Conservation (phyloP, 2,888 invertebrate species). For the Smittia aterrima region DNA sequence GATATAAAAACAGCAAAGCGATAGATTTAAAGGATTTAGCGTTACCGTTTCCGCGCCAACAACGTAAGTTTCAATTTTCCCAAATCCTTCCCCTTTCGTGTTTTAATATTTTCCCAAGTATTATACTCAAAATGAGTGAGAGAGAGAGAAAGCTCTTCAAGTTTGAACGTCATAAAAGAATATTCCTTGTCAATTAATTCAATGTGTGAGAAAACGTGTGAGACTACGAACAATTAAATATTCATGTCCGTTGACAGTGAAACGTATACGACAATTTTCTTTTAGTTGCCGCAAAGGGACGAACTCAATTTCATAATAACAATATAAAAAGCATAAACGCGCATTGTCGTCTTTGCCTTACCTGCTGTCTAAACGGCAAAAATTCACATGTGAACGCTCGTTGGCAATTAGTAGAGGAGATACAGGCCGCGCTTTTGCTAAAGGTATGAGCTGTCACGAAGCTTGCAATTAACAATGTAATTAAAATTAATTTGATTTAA, state of each 20-base stretch:
- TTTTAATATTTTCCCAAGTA: not conserved
- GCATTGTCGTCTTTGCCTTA: slow-evolving; percentile 14
- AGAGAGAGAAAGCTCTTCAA: not conserved
- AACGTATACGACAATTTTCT: not conserved
- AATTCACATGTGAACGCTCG: slow-evolving; percentile 19
- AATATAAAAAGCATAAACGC: not conserved
- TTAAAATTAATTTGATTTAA: slow-evolving; percentile 41
- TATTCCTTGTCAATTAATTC: slow-evolving; percentile 23
- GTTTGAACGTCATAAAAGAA: slow-evolving; percentile 6
- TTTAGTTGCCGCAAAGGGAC: not conserved
- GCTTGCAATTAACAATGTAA: slow-evolving; percentile 40
- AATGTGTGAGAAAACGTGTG: not conserved
- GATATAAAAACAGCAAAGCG: not conserved
- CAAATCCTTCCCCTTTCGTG: too few relatives aligned
- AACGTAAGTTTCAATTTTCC: too few relatives aligned
- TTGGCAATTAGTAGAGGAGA: slow-evolving; percentile 14
- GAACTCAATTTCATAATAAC: not conserved
- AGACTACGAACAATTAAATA: slow-evolving; percentile 2
- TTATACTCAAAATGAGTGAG: not conserved
- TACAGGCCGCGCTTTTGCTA: slow-evolving; percentile 1
- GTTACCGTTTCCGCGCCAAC: too few relatives aligned
- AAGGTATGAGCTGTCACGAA: slow-evolving; percentile 28
- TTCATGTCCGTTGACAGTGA: slow-evolving; percentile 1
- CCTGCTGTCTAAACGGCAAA: slow-evolving; percentile 33
- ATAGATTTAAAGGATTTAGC: not conserved